A percentile compares a stretch with the other conserved stretches of the same genome.
Conservation (phyloP, 2,797 vertebrate genomes). For the Hipposideros larvatus region DNA sequence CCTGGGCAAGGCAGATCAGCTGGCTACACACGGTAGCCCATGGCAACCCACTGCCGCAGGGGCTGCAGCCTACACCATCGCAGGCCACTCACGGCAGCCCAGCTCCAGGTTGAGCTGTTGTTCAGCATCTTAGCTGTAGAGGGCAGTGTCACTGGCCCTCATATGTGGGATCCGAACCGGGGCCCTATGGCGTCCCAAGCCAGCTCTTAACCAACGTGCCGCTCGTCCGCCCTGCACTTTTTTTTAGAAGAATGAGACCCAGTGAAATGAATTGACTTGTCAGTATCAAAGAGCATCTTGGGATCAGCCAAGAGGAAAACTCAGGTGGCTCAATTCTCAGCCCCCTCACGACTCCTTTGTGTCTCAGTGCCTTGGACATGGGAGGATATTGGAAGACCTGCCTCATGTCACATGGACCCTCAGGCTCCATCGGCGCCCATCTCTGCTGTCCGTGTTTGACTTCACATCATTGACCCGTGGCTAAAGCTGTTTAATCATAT, state of each 20-base stretch:
- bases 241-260: not conserved
- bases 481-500: not conserved
- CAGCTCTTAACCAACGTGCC: too few relatives aligned
- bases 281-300: not conserved
- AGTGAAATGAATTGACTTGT: not conserved
- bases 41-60: too few relatives aligned
- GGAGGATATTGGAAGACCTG: not conserved
- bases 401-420: not conserved
- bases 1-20: too few relatives aligned
- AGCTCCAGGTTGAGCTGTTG: too few relatives aligned
- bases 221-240: too few relatives aligned
- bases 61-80: too few relatives aligned
- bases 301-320: not conserved
- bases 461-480: not conserved
- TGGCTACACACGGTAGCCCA: too few relatives aligned
- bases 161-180: too few relatives aligned
- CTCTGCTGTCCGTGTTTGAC: not conserved
- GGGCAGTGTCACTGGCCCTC: too few relatives aligned
- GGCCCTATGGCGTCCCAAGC: too few relatives aligned
- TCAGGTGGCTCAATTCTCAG: not conserved
- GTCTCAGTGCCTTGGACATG: not conserved
- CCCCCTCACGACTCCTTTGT: not conserved
- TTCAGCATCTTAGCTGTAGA: too few relatives aligned
- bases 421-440: not conserved
- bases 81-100: too few relatives aligned